These are phyloP conservation scores for Melieria omissa DNA, from an alignment of 2,888 invertebrate genomes.

Conservation along the genomic window DNA sequence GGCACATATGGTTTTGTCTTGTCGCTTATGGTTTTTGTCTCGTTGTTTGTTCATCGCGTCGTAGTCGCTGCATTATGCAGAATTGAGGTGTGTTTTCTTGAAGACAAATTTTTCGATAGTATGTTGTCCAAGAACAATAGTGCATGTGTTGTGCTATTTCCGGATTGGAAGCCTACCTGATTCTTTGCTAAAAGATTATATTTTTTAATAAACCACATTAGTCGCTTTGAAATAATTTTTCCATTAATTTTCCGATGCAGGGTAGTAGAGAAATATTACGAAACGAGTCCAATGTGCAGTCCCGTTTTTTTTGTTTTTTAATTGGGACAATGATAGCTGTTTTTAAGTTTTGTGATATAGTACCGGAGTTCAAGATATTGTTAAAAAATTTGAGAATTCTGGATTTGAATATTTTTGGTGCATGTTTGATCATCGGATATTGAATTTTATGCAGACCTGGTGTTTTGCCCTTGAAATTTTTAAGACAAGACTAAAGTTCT, in stretches of 20 bases:
- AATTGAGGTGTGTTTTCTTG: constrained; percentile 8
- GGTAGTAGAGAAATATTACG: neutral
- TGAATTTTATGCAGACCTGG: neutral
- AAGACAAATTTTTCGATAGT: neutral
- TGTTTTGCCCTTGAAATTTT: neutral
- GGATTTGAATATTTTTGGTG: neutral
- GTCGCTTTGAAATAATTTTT: neutral
- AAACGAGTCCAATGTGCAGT: neutral
- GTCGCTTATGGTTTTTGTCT: too few species aligned
- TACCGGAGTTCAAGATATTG: neutral
- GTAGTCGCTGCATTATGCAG: too few species aligned
- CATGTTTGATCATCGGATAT: neutral
- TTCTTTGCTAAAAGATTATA: neutral
- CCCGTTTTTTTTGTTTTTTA: neutral
- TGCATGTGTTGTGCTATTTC: neutral
- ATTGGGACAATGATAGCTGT: constrained; percentile 3
- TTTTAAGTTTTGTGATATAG: constrained; percentile 2
- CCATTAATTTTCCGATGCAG: neutral
- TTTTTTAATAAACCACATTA: neutral
- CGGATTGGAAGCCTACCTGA: constrained; percentile 15
- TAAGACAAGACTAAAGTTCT: neutral
- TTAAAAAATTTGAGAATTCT: neutral
- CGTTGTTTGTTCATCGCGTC: too few species aligned
- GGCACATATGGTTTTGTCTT: too few species aligned
- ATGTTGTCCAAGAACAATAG: constrained; percentile 5